Conservation (phyloP, 2,797 vertebrate genomes). For the Anas acuta region DNA sequence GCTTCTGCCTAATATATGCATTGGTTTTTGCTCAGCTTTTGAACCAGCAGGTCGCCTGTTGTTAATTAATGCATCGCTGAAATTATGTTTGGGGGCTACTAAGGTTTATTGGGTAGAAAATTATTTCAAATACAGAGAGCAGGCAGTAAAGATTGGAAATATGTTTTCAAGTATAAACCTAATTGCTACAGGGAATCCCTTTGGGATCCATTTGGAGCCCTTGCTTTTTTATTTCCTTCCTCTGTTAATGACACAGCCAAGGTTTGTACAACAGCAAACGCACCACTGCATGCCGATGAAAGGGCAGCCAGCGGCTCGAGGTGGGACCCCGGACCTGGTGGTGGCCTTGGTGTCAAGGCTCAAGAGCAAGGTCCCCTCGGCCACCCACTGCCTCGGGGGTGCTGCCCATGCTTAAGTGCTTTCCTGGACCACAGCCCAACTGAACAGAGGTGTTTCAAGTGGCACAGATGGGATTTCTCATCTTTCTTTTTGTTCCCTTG, state of each 20-base stretch:
- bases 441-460: not conserved
- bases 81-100: constrained; percentile 69
- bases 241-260: constrained; percentile 55
- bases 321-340: not conserved
- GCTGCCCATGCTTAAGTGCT: not conserved
- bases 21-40: constrained; percentile 9
- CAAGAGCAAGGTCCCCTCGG: not conserved
- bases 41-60: not conserved
- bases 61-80: constrained; percentile 67
- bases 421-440: not conserved
- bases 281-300: constrained; percentile 3
- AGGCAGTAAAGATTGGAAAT: constrained; percentile 68
- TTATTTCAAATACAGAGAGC: constrained; percentile 67
- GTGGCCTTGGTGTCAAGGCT: not conserved
- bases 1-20: not conserved
- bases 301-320: not conserved
- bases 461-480: not conserved
- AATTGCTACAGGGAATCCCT: constrained; percentile 70
- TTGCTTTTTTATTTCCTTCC: constrained; percentile 65
- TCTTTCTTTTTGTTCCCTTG: not conserved
- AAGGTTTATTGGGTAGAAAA: constrained; percentile 74
- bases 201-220: constrained; percentile 64
- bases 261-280: constrained; percentile 59
- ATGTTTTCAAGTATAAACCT: constrained; percentile 67
- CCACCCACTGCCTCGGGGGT: not conserved